These are phyloP conservation scores for Drosophila demipolita DNA, from an alignment of 2,888 invertebrate species.

Conservation along the genomic window DNA sequence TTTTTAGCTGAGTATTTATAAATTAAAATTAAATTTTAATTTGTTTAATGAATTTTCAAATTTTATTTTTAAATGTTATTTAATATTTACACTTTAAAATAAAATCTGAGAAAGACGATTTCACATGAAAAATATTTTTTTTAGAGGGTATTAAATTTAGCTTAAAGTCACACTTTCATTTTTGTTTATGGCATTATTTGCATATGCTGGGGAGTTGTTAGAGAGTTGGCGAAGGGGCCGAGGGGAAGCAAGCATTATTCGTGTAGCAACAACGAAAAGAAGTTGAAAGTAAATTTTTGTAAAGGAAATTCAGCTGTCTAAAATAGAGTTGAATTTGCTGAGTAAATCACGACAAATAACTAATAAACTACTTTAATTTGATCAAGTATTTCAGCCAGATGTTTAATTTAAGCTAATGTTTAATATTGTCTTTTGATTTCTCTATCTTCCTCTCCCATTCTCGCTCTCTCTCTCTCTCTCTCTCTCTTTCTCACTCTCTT, in stretches of 20 bases:
- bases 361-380: slow-evolving; percentile 1
- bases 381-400: neutral
- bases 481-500: neutral
- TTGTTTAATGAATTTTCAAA: neutral
- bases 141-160: slow-evolving; percentile 28
- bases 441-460: neutral
- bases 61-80: neutral
- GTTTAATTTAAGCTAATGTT: neutral
- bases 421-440: slow-evolving; percentile 10
- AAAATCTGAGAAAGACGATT: too few species aligned
- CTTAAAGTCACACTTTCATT: slow-evolving; percentile 36
- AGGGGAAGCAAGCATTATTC: slow-evolving; percentile 41
- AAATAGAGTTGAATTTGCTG: slow-evolving; percentile 4
- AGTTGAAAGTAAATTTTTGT: slow-evolving; percentile 65
- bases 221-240: neutral
- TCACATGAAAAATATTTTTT: neutral
- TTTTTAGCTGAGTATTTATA: neutral
- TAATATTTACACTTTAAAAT: neutral
- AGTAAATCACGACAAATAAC: slow-evolving; percentile 7
- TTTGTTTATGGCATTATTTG: slow-evolving; percentile 63
- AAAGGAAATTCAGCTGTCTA: slow-evolving; percentile 49
- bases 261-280: slow-evolving; percentile 29
- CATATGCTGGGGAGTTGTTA: slow-evolving; percentile 46
- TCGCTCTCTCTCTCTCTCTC: neutral
- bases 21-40: neutral